These are phyloP conservation scores for Campaea margaritaria DNA, from an alignment of 2,888 invertebrate genomes.

Conservation along the genomic window DNA sequence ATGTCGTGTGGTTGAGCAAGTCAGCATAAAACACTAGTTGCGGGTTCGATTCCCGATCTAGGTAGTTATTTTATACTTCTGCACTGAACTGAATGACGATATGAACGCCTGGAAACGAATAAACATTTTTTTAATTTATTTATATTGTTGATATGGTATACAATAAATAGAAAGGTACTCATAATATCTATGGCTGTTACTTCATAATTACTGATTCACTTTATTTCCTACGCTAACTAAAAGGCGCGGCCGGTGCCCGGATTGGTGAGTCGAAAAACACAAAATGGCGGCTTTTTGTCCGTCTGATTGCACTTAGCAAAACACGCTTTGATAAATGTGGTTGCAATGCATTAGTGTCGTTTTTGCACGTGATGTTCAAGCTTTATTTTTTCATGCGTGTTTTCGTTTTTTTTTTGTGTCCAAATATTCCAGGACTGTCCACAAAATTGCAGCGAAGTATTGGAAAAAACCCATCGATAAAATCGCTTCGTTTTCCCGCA, in stretches of 20 bases:
- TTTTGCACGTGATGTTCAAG: constrained; percentile 42
- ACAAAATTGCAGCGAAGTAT: too few relatives aligned
- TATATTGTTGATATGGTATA: not conserved
- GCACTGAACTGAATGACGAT: too few relatives aligned
- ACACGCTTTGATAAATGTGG: constrained; percentile 68
- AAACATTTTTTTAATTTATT: not conserved
- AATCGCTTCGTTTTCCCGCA: too few relatives aligned
- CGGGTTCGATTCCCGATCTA: too few relatives aligned
- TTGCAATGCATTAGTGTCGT: constrained; percentile 51
- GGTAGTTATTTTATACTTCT: too few relatives aligned
- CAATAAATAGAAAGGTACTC: too few relatives aligned
- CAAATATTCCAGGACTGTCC: not conserved
- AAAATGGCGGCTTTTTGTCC: constrained; percentile 61
- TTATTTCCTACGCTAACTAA: constrained; percentile 66
- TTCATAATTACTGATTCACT: constrained; percentile 50
- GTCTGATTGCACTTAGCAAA: constrained; percentile 53
- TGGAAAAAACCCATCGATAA: too few relatives aligned
- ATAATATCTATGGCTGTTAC: not conserved
- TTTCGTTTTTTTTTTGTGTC: constrained; percentile 43
- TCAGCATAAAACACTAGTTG: too few relatives aligned
- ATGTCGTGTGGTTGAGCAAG: too few relatives aligned
- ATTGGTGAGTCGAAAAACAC: constrained; percentile 85
- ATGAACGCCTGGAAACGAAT: too few relatives aligned
- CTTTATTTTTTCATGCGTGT: constrained; percentile 25
- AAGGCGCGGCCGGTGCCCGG: constrained; percentile 88